Base-by-base conservation (phyloP, 2,888 invertebrate species). In the Eueremaeus valkanovi region DNA sequence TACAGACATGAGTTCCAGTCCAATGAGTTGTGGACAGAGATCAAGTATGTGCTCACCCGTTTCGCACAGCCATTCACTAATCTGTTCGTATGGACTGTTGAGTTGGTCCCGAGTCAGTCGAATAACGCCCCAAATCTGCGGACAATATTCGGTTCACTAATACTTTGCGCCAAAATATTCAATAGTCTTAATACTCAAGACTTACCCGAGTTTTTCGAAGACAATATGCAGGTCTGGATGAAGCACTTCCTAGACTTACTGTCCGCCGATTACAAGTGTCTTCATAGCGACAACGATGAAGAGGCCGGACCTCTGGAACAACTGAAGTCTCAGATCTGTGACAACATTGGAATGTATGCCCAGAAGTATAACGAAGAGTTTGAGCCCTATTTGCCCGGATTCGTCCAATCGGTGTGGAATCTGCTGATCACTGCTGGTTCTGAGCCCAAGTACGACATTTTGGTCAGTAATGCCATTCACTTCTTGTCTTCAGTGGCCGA, bases 301-400 rank as follows among this genome's bases (percentile, higher is more conserved):
- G 92, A 92, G 80, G 89, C 94, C 0, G 94, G 95, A 0, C 86
- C 95, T 1, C 85, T 96, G 81, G 96, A 97, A 83, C 91, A 93
- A 81, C 86, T 97, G 0, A 92, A 95, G 79, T 92, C 95, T 0
- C 96, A 97, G 85, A 91, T 99, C 49, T 99, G 98, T 84, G 95
- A 97, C 83, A 96, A 96, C 82, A 89, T 96, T 16, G 76, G 91
- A 0, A 86, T 99, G 75, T 99, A 97, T 84, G 96, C 98, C 0
- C 92, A 95, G 81, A 96, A 97, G 83, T 99, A 99, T 82, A 95
- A 96, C 82, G 98, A 99, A 84, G 99, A 99, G 83, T 98, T 99
- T 84, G 88, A 89, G 16, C 89, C 90, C 0, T 94, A 91, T 84
- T 89, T 98, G 80, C 91, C 92, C 0, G 88, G 88, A 75, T 98